Base-by-base conservation (phyloP, 2,888 invertebrate species). In the Cerceris rybyensis region DNA sequence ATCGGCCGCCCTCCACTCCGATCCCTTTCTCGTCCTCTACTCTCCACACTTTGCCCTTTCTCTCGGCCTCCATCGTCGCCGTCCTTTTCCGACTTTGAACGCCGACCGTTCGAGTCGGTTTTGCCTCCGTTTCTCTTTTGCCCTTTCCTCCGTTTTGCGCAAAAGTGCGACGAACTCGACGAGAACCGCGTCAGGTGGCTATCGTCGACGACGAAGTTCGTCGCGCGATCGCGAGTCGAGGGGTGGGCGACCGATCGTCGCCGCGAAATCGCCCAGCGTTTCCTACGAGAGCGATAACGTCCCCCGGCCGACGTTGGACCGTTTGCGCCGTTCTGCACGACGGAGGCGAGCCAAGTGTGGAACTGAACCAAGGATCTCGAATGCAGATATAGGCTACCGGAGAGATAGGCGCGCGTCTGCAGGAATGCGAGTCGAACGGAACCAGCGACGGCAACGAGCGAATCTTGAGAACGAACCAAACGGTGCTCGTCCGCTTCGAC, bases 1-100 rank as follows among this genome's bases (percentile, higher is more conserved):
- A 65, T 61, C 78, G 82, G 80, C 64, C 71, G 55, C 75, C 78
- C 74, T 77, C 70, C 64, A 50, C 70, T 70, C 67, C 70, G 69
- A 60, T 60, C 69, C 75, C 75, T 65, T 58, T 79, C 52, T 71
- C 52, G 28, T 69, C 71, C 70, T 61, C 57, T 67, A 57, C 65
- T 75, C 59, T 72, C n/a, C 66, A 50, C 50, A 55, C 65, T 70
- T 83, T 67, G 55, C 59, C 66, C 60, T 54, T 58, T 61, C 61
- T 41, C 72, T 76, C 17, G 58, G 52, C 65, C 61, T 55, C 59
- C 43, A 63, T 64, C 58, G 66, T 63, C 42, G 59, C 49, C 52
- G 17, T 82, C 68, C 54, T 46, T 58, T 52, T 66, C 74, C 65
- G 28, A 28, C 67, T 46, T 76, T 43, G 43, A 28, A 28, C 28